Percentiles rank a stretch among this genome's conserved stretches.
Evolutionary conservation across 2,113 vertebrate genomes (phyloP).

Genomic region (Archilochus colubris): DNA sequence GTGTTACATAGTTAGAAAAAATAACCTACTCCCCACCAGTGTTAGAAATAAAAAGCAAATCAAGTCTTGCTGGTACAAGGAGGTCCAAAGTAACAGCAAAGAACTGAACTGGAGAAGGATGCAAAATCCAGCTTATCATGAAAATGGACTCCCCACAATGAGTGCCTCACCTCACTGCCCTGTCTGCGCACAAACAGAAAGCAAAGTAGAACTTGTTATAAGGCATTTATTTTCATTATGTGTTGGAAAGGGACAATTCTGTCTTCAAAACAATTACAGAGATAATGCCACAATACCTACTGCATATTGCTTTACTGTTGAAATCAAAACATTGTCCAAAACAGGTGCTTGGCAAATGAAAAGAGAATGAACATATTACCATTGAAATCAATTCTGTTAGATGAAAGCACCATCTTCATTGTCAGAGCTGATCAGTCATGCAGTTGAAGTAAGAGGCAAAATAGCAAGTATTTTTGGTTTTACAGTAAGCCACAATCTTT

Average conservation of each 20-base stretch:
- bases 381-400: slow-evolving; percentile 18
- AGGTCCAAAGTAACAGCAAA: not conserved
- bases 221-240: slow-evolving; percentile 64
- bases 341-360: slow-evolving; percentile 23
- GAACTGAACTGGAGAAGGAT: not conserved
- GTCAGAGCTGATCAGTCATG: slow-evolving; percentile 9
- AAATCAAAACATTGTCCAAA: slow-evolving; percentile 29
- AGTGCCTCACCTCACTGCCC: not conserved
- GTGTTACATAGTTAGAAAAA: not conserved
- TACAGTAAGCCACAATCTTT: slow-evolving; percentile 41
- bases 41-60: not conserved
- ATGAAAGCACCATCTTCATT: slow-evolving; percentile 42
- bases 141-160: not conserved
- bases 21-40: not conserved
- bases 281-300: slow-evolving; percentile 48
- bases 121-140: not conserved
- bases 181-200: not conserved
- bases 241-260: slow-evolving; percentile 48
- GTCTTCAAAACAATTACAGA: slow-evolving; percentile 38
- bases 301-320: slow-evolving; percentile 25
- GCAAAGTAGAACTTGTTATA: not conserved
- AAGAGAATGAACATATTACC: not conserved
- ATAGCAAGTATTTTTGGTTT: slow-evolving; percentile 21
- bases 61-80: not conserved
- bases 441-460: not conserved